Evolutionary conservation across 1,140 invertebrate species (phyloP), one percentile per base, ranked within the genome.

Genomic region (Sesamia nonagrioides): DNA sequence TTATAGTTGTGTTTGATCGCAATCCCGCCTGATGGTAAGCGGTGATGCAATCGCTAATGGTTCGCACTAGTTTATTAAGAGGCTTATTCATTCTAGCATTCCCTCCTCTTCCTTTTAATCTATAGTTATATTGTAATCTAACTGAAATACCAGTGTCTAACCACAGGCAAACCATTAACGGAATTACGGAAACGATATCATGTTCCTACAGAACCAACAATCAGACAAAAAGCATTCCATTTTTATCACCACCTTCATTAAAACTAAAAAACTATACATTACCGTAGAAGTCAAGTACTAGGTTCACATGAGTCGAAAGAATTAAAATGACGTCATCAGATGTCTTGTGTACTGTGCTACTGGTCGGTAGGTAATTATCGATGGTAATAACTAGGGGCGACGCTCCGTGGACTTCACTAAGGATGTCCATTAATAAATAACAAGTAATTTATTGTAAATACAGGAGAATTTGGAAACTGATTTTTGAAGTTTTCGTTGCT

Each of bases 301-400:
- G 45, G 61, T 13, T 66, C 33, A 13, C 61, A 66, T 66, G 37
- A 21, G 37, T 66, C 9, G 37, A 27, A 69, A 69, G 42, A 69
- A 69, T 63, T 27, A 3, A 7, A 15, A 48, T 69, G 42, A 69
- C 66, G 42, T 69, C 66, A 69, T 18, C 17, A 18, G 21, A 35
- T 69, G 69, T 72, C 69, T 72, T 50, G 68, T 27, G 52, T 71
- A 33, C 68, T 71, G 35, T 9, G 35, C 69, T 37, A 42, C 50
- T 17, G 71, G 50, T 40, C 35, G 33, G 71, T n/a, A n/a, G n/a
- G n/a, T 45, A 73, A 58, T 73, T 73, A 73, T 73, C 37, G 71
- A 73, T 37, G 71, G n/a, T n/a, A n/a, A n/a, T 54, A 58, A 40
- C 37, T 52, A 73, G 33, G 37, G 54, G 52, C 42, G 37, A 73